A percentile compares a stretch with the other conserved stretches of the same genome.
Conservation (phyloP, 2,888 invertebrate species). For the Matsumyia berberina region DNA sequence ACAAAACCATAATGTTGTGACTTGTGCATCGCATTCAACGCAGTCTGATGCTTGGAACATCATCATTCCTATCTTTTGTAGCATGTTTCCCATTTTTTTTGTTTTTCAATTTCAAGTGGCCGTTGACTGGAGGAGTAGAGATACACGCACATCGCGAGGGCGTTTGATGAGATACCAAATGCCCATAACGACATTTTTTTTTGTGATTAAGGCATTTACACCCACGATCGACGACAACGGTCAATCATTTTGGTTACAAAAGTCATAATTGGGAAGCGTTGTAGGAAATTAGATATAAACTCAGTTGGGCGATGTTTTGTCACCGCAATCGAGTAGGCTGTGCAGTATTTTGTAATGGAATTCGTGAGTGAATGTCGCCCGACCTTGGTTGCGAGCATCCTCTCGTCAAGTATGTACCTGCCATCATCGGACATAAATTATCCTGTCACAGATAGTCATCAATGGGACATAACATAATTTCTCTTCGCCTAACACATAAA, state of each 20-base stretch:
- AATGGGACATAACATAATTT: not conserved
- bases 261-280: constrained; percentile 43
- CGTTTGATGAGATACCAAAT: constrained; percentile 65
- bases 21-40: constrained; percentile 40
- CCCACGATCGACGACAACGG: constrained; percentile 42
- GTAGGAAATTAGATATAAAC: constrained; percentile 16
- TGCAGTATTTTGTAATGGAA: constrained; percentile 8
- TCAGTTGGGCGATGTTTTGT: not conserved
- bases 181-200: constrained; percentile 57
- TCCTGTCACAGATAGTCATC: constrained; percentile 48
- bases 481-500: not conserved
- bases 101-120: constrained; percentile 26
- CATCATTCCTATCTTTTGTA: not conserved
- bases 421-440: constrained; percentile 37
- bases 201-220: constrained; percentile 59
- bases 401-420: not conserved
- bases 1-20: constrained; percentile 37
- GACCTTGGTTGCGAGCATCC: constrained; percentile 32
- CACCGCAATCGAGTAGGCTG: constrained; percentile 35
- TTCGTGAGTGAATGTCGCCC: not conserved
- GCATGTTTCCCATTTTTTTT: constrained; percentile 8
- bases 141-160: constrained; percentile 36
- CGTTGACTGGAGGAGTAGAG: constrained; percentile 46
- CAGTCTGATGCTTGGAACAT: constrained; percentile 4
- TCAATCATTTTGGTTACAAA: constrained; percentile 40